phyloP scores from a whole-genome alignment of 2,113 vertebrate species.

The Varanus salvator region DNA sequence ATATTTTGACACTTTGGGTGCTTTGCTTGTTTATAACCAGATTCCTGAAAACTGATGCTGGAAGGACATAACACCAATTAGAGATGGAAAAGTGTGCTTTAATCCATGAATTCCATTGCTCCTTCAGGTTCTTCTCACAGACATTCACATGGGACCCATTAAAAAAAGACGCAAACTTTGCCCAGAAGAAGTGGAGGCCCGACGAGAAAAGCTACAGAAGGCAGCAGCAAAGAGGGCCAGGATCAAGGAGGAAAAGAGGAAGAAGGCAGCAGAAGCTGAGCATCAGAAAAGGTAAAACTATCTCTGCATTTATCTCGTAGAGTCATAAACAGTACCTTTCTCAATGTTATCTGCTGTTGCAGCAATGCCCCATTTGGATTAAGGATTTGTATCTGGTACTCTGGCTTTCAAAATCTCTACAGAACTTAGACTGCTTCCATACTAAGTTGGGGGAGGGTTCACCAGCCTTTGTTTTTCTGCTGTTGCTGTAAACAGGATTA shows the following conservation, averaged over 20 bases:
- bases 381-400: background rate
- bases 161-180: conserved; percentile 82
- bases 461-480: background rate
- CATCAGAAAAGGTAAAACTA: conserved; percentile 84
- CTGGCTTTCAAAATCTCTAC: background rate
- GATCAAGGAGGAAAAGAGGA: conserved; percentile 79
- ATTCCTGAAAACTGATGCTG: background rate
- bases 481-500: background rate
- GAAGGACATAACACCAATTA: background rate
- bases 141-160: conserved; percentile 53
- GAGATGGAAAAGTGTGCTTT: background rate
- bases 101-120: conserved; percentile 12
- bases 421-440: background rate
- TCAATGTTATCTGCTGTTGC: background rate
- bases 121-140: conserved; percentile 75
- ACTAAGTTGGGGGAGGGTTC: no score
- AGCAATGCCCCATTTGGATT: background rate
- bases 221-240: conserved; percentile 86
- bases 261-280: conserved; percentile 80
- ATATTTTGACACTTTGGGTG: background rate
- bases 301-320: background rate
- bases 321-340: background rate
- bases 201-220: conserved; percentile 78
- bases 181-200: conserved; percentile 82
- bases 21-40: background rate